Evolutionary conservation across 2,888 invertebrate species (phyloP).

Genomic region (Aspidiotus destructor): DNA sequence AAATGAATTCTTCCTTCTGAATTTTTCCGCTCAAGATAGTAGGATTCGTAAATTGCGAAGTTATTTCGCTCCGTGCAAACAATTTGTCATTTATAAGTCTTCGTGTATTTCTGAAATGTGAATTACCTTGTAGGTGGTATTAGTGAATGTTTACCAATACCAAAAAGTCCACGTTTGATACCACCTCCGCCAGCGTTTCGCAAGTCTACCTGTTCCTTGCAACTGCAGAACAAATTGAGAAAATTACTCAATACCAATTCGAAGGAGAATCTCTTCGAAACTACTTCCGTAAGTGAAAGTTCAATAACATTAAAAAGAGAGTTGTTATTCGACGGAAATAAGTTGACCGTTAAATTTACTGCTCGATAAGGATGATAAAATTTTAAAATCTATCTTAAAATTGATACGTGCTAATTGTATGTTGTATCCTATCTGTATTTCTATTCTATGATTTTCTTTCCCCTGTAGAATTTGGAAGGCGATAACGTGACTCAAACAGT

Average conservation of each 20-base stretch:
- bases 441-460: too few species aligned
- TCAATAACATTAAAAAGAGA: not conserved
- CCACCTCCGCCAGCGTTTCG: conserved; percentile 43
- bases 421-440: too few species aligned
- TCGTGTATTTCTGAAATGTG: not conserved
- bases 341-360: too few species aligned
- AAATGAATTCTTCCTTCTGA: not conserved
- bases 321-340: too few species aligned
- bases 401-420: too few species aligned
- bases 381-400: too few species aligned
- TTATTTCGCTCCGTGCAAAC: not conserved
- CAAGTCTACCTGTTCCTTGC: conserved; percentile 43
- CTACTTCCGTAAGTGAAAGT: conserved; percentile 7
- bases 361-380: too few species aligned
- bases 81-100: not conserved
- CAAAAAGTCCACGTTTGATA: conserved; percentile 48
- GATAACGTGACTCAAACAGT: too few species aligned
- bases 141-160: conserved; percentile 42
- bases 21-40: not conserved
- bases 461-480: too few species aligned
- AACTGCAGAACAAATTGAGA: conserved; percentile 67
- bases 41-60: not conserved
- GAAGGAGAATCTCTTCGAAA: conserved; percentile 52
- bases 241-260: conserved; percentile 65
- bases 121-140: conserved; percentile 19